These are phyloP conservation scores for Diplazon laetatorius DNA, from an alignment of 2,888 invertebrate species.

Conservation along the genomic window DNA sequence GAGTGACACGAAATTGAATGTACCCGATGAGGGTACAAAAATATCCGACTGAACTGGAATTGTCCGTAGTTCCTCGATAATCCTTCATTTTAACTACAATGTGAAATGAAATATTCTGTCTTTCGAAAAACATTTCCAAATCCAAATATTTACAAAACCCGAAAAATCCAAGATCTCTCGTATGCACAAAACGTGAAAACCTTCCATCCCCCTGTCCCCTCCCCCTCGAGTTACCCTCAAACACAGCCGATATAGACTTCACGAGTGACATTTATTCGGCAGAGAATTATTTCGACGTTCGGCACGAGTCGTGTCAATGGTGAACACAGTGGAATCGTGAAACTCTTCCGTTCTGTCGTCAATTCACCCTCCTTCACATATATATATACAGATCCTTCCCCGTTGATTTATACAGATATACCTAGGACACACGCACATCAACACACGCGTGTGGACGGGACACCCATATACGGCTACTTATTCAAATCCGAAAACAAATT, in stretches of 20 bases:
- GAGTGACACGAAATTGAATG: too few relatives aligned
- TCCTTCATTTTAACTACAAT: background rate
- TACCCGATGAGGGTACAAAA: too few relatives aligned
- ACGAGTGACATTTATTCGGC: constrained; percentile 16
- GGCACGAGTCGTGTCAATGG: constrained; percentile 42
- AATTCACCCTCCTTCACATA: constrained; percentile 14
- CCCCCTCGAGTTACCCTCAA: background rate
- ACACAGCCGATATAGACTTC: constrained; percentile 46
- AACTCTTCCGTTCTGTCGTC: constrained; percentile 32
- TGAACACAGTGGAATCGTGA: constrained; percentile 42
- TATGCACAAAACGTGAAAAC: constrained; percentile 25
- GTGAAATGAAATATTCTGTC: background rate
- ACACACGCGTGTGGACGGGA: too few relatives aligned
- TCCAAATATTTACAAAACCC: constrained; percentile 12
- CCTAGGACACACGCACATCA: too few relatives aligned
- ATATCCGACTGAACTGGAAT: background rate
- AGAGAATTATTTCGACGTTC: constrained; percentile 62
- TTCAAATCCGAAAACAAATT: constrained; percentile 79
- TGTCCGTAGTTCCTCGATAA: too few relatives aligned
- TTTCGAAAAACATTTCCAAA: background rate
- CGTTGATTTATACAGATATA: too few relatives aligned
- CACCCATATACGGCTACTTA: constrained; percentile 68
- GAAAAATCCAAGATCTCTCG: background rate
- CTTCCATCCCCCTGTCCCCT: too few relatives aligned
- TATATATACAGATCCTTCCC: too few relatives aligned